Conservation (phyloP, 2,888 invertebrate species). For the Drosophila crucigera region DNA sequence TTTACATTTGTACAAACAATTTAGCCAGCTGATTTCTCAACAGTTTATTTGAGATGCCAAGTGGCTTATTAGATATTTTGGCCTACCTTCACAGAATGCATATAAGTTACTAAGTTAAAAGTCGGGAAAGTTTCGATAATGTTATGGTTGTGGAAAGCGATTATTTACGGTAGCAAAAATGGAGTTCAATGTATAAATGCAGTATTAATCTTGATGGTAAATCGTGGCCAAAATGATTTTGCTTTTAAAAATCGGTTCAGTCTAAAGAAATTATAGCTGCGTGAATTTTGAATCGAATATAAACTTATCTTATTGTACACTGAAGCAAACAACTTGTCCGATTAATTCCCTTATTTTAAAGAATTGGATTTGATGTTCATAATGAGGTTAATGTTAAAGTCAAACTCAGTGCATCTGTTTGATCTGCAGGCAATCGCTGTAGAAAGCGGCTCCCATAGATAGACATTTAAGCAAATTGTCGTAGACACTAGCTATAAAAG, state of each 20-base stretch:
- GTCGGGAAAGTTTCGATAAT: neutral
- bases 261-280: neutral
- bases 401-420: conserved; percentile 26
- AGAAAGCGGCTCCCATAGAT: conserved; percentile 41
- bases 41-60: neutral
- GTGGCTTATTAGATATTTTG: neutral
- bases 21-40: neutral
- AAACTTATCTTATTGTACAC: neutral
- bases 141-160: neutral
- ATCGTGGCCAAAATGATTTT: neutral
- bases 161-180: neutral
- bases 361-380: neutral
- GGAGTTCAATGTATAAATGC: neutral
- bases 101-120: neutral
- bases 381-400: conserved; percentile 13
- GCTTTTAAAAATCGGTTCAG: neutral
- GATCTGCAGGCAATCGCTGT: conserved; percentile 12
- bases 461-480: conserved; percentile 37
- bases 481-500: conserved; percentile 29
- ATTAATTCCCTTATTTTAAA: neutral
- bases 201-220: neutral
- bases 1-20: neutral
- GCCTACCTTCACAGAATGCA: neutral
- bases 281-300: neutral
- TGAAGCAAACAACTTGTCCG: neutral